Conservation (phyloP, 1,140 invertebrate species). For the Teleogryllus occipitalis region DNA sequence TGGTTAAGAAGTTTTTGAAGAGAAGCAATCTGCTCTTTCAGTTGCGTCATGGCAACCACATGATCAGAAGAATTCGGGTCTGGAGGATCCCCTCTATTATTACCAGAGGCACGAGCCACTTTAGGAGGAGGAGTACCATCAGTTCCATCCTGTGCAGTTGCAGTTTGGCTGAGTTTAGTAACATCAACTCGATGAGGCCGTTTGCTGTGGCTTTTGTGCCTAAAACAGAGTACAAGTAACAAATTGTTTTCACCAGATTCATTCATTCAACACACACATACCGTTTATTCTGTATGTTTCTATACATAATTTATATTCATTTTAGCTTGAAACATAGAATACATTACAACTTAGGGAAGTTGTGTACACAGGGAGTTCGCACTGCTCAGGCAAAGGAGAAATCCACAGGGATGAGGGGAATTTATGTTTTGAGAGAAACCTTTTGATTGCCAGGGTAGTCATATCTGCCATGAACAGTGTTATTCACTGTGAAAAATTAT, state of each 20-base stretch:
- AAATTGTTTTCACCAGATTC: neutral
- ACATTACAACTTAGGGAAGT: too few relatives aligned
- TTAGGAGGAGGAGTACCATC: slow-evolving; percentile 39
- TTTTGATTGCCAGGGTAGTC: too few relatives aligned
- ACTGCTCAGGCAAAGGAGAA: too few relatives aligned
- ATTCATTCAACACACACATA: neutral
- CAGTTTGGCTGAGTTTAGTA: slow-evolving; percentile 49
- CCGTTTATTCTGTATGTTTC: neutral
- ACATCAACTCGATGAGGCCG: slow-evolving; percentile 63
- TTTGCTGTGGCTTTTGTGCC: slow-evolving; percentile 58
- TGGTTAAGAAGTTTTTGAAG: slow-evolving; percentile 79
- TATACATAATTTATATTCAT: neutral
- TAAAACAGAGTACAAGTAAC: slow-evolving; percentile 27
- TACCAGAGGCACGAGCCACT: slow-evolving; percentile 38
- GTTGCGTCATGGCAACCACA: slow-evolving; percentile 85
- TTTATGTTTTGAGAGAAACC: too few relatives aligned
- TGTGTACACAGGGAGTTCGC: too few relatives aligned
- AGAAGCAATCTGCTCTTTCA: slow-evolving; percentile 87
- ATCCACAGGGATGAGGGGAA: too few relatives aligned
- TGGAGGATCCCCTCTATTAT: slow-evolving; percentile 35
- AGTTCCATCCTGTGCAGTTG: slow-evolving; percentile 33
- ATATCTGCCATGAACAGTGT: too few relatives aligned
- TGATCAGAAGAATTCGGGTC: slow-evolving; percentile 88
- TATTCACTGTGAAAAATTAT: too few relatives aligned
- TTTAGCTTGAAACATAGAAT: too few relatives aligned